phyloP scores from a whole-genome alignment of 1,140 invertebrate species.

The Bombus superbus region DNA sequence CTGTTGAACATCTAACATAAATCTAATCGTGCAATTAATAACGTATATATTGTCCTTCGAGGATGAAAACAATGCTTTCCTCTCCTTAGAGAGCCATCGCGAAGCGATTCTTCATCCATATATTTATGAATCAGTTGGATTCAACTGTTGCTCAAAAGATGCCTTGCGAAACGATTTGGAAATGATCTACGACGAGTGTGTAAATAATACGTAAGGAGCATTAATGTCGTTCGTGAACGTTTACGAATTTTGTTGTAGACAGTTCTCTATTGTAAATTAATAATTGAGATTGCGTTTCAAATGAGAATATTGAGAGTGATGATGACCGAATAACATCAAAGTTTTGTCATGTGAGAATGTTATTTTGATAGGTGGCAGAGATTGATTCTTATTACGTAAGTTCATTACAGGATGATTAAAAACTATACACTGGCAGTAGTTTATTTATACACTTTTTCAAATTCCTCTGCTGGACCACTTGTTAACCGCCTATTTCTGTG shows the following conservation, averaged over 20 bases:
- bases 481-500: constrained; percentile 4
- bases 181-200: constrained; percentile 60
- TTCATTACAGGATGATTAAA: constrained; percentile 51
- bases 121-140: background rate
- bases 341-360: constrained; percentile 66
- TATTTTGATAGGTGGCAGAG: constrained; percentile 52
- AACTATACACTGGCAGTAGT: constrained; percentile 49
- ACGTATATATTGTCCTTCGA: background rate
- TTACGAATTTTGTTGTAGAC: constrained; percentile 61
- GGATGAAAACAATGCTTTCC: background rate
- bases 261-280: constrained; percentile 59
- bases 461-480: constrained; percentile 27
- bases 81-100: background rate
- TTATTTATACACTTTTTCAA: constrained; percentile 58
- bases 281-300: constrained; percentile 54
- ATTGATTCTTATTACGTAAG: constrained; percentile 35
- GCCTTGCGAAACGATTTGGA: constrained; percentile 68
- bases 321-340: constrained; percentile 39
- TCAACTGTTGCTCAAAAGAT: constrained; percentile 63
- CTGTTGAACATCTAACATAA: background rate
- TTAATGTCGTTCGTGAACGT: constrained; percentile 64
- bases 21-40: background rate
- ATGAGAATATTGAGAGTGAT: constrained; percentile 37
- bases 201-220: constrained; percentile 65
- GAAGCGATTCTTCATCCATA: background rate